Percentiles rank a stretch among this genome's conserved stretches.
These are phyloP conservation scores for Limnephilus lunatus DNA, from an alignment of 2,888 invertebrate species.

Conservation along the genomic window DNA sequence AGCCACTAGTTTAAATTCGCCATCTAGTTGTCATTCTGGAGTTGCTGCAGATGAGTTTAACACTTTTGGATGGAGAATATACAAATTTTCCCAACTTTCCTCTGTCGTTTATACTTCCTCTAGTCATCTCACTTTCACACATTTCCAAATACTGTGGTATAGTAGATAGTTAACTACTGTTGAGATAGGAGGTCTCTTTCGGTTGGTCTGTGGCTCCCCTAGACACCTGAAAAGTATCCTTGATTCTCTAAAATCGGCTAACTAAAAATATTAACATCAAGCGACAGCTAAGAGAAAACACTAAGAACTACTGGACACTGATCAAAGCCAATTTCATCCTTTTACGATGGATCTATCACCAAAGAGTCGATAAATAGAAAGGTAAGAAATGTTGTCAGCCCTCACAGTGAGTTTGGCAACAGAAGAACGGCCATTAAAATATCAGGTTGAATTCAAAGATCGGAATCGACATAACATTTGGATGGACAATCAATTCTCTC, in stretches of 20 bases:
- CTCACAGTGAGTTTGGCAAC: background rate
- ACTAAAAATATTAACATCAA: background rate
- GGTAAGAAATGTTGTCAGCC: background rate
- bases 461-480: background rate
- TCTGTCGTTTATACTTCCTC: too few relatives aligned
- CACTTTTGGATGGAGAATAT: background rate
- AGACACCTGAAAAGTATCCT: background rate
- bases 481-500: background rate
- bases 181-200: background rate
- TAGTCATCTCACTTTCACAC: background rate
- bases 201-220: background rate
- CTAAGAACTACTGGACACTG: background rate
- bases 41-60: background rate
- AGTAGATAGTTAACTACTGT: too few relatives aligned
- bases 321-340: background rate
- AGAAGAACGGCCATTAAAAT: background rate
- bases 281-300: background rate
- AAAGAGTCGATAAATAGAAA: background rate
- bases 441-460: background rate
- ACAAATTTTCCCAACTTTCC: background rate
- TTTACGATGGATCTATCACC: background rate
- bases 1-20: too few relatives aligned
- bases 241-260: too few relatives aligned
- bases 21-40: too few relatives aligned
- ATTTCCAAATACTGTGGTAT: background rate